Conservation (phyloP, 23 tunicate genomes). For the Pegea sp. region DNA sequence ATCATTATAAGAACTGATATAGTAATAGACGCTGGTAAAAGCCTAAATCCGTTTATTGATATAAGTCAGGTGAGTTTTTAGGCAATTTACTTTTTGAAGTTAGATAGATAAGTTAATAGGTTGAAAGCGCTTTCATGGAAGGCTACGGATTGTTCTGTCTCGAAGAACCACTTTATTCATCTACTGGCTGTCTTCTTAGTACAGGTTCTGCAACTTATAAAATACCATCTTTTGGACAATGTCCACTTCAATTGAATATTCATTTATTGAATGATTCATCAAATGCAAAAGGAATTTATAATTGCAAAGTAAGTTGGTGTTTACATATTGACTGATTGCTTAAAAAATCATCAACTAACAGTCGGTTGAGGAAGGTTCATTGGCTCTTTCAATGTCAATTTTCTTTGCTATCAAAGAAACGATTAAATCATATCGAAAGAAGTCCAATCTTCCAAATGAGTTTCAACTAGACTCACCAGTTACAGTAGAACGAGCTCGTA, state of each 20-base stretch:
- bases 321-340: no score
- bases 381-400: no score
- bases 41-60: conserved; percentile 72
- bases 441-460: no score
- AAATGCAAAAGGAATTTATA: no score
- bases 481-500: no score
- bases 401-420: no score
- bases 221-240: conserved; percentile 80
- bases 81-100: not conserved
- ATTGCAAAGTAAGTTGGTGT: no score
- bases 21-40: conserved; percentile 77
- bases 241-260: conserved; percentile 55
- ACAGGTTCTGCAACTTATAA: conserved; percentile 83
- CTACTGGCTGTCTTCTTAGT: conserved; percentile 40
- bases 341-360: no score
- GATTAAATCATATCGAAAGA: no score
- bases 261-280: conserved; percentile 43
- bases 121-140: conserved; percentile 85
- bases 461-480: no score
- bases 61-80: conserved; percentile 53
- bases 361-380: no score
- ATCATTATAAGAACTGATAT: conserved; percentile 37
- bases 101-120: conserved; percentile 5
- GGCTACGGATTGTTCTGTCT: conserved; percentile 66
- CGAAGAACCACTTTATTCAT: conserved; percentile 50